Conservation (phyloP, 2,888 invertebrate genomes). For the Chaetogeoica ovagalla region DNA sequence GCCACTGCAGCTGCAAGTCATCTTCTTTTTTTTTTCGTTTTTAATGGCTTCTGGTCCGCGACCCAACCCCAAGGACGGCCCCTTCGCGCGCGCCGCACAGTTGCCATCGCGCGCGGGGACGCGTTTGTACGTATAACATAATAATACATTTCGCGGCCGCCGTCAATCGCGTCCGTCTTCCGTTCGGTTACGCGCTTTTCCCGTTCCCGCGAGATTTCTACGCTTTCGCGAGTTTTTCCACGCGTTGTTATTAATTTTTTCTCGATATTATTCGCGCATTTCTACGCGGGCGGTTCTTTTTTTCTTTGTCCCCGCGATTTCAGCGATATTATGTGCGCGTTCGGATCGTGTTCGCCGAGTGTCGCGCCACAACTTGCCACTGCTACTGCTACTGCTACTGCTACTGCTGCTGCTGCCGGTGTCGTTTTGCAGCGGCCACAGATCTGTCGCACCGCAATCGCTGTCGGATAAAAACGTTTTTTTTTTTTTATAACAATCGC, state of each 20-base stretch:
- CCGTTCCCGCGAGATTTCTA: not conserved
- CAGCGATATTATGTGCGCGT: not conserved
- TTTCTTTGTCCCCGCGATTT: no score
- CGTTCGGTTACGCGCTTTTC: not conserved
- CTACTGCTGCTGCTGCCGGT: no score
- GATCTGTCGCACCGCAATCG: no score
- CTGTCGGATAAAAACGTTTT: no score
- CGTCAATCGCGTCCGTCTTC: conserved; percentile 9
- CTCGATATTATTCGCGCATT: no score
- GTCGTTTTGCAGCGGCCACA: no score
- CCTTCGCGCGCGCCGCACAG: conserved; percentile 39
- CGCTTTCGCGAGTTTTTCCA: not conserved
- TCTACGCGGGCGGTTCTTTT: no score
- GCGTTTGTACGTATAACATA: not conserved
- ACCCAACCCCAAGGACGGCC: conserved; percentile 44
- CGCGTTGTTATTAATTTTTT: no score
- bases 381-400: no score
- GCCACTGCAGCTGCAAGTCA: conserved; percentile 38
- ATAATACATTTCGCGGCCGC: conserved; percentile 2
- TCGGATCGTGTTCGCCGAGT: not conserved
- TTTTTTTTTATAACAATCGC: no score
- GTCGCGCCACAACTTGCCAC: not conserved
- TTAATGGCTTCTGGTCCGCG: conserved; percentile 41
- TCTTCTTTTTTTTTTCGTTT: conserved; percentile 29
- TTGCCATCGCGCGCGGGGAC: conserved; percentile 9